phyloP scores from a whole-genome alignment of 2,797 vertebrate genomes.

The Anomalospiza imberbis region DNA sequence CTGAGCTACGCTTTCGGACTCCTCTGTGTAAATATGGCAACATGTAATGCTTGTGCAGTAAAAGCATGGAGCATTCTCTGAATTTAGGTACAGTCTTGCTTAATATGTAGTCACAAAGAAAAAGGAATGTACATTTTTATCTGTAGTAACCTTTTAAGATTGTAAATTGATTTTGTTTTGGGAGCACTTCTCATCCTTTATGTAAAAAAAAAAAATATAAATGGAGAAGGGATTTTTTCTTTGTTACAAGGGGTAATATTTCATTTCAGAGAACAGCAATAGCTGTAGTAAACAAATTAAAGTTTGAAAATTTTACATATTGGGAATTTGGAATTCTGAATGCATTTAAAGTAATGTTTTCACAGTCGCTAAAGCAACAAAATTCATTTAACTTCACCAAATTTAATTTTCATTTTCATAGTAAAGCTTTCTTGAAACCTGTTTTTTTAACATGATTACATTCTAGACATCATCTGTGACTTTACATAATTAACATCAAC shows the following conservation, averaged over 20 bases:
- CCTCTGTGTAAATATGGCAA: not conserved
- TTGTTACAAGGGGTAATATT: not conserved
- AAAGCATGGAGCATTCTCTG: not conserved
- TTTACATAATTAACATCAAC: not conserved
- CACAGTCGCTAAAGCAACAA: not conserved
- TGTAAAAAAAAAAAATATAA: not conserved
- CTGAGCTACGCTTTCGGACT: not conserved
- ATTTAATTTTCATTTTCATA: not conserved
- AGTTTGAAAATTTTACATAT: not conserved
- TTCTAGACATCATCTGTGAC: not conserved
- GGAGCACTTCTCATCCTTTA: not conserved
- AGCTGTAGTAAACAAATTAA: not conserved
- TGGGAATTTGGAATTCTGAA: not conserved
- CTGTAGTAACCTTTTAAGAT: not conserved
- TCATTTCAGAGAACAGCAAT: not conserved
- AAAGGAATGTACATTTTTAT: not conserved
- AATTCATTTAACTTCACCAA: not conserved
- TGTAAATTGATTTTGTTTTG: not conserved
- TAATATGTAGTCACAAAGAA: not conserved
- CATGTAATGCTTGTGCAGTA: not conserved
- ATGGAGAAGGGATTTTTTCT: not conserved
- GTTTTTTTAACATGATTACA: not conserved
- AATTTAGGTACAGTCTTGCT: not conserved
- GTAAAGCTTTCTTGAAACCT: not conserved
- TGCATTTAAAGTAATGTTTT: not conserved